Evolutionary conservation across 30 jellyfish, hydroid and myxozoan genomes (phyloP), one percentile per base, ranked within the genome.

Genomic region (Clytia hemisphaerica): DNA sequence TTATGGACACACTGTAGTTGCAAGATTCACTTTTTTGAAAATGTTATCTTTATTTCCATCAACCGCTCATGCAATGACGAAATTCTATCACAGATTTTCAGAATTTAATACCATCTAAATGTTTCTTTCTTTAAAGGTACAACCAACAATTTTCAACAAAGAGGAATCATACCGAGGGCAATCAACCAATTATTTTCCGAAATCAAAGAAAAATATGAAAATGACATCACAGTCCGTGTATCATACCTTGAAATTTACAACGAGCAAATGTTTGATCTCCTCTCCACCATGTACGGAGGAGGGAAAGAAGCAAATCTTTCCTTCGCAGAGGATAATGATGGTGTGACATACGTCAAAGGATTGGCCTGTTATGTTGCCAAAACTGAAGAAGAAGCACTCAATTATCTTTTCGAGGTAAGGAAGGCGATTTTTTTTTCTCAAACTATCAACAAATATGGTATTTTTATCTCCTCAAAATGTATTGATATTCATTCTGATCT

Each of bases 81-180:
- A n/a, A n/a, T n/a, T n/a, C n/a, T n/a, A n/a, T n/a, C n/a, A n/a
- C n/a, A n/a, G n/a, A n/a, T n/a, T n/a, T n/a, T n/a, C n/a, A n/a
- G n/a, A n/a, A n/a, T n/a, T n/a, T n/a, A n/a, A n/a, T n/a, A n/a
- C n/a, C n/a, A n/a, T n/a, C n/a, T n/a, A n/a, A n/a, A n/a, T n/a
- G n/a, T n/a, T n/a, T n/a, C n/a, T n/a, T 3, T 62, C 12, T 25
- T 14, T 61, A 3, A 14, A 65, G 98, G 98, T 2, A 35, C 76
- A 18, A 40, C 91, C 24, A 61, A 53, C 58, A 83, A 89, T 62
- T 89, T 80, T 77, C 83, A 72, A 37, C 75, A 80, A 35, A 48
- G 98, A 67, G 98, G 98, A 31, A 80, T 89, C 33, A 75, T 72
- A n/a, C 98, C 98, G 19, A 61, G 98, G 55, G 83, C 93, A 21